Evolutionary conservation across 2,888 invertebrate genomes (phyloP).

Genomic region (Macaria notata): DNA sequence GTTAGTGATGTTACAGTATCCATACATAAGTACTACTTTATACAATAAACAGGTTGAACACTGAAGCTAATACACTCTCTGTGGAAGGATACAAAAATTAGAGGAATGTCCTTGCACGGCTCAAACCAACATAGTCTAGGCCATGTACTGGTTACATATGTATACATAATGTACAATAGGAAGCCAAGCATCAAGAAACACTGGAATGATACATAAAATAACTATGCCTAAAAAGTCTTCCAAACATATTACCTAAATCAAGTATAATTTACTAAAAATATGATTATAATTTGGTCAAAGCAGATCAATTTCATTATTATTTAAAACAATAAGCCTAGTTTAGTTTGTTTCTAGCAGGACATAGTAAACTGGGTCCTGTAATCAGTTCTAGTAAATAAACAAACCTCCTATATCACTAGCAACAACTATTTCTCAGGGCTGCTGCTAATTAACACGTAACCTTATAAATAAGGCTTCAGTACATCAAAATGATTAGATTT

Average conservation of each 20-base stretch:
- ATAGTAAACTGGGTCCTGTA: too few species aligned
- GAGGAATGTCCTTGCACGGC: too few species aligned
- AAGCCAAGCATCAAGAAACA: conserved; percentile 39
- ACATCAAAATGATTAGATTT: too few species aligned
- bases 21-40: conserved; percentile 3
- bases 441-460: too few species aligned
- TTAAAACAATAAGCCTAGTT: conserved; percentile 18
- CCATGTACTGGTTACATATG: too few species aligned
- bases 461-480: too few species aligned
- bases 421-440: too few species aligned
- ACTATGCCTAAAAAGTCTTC: conserved; percentile 6
- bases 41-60: conserved; percentile 24
- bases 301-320: conserved; percentile 15
- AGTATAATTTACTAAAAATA: conserved; percentile 26
- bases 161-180: neutral
- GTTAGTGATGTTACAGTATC: conserved; percentile 9
- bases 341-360: neutral
- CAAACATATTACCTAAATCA: conserved; percentile 9
- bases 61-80: conserved; percentile 27
- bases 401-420: too few species aligned
- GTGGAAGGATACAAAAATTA: conserved; percentile 38
- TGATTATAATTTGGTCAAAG: conserved; percentile 27
- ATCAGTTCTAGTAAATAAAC: too few species aligned
- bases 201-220: conserved; percentile 40
- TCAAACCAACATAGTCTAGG: too few species aligned